Base-by-base conservation (phyloP, 1,140 invertebrate species). In the Drosophila nasuta region DNA sequence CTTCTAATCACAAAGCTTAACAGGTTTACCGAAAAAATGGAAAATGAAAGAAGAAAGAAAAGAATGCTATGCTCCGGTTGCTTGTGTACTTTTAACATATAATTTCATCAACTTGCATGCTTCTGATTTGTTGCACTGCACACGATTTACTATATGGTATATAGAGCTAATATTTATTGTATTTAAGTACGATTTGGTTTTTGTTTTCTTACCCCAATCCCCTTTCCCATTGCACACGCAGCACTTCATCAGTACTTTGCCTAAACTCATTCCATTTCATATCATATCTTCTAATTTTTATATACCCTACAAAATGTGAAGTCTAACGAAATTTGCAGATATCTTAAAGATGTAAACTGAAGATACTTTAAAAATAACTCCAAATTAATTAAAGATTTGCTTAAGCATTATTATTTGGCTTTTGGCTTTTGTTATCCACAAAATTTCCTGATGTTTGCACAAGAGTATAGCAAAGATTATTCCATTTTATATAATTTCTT, bases 141-240 rank as follows among this genome's bases (percentile, higher is more conserved):
- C 33, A 66, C 48, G 46, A 82, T 75, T 82, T 51, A 25, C 20
- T 25, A 25, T 25, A 13, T 13, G 13, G 13, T 13, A 49, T 72
- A 56, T 73, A n/a, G 46, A 86, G 82, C 72, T 65, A 86, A 79
- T 87, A 86, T 86, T 87, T 76, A 82, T 78, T 77, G 67, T 79
- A 86, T 81, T 86, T 81, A 86, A 82, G 75, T 76, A 81, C 66
- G 75, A 75, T 75, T 69, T 59, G 56, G 49, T 72, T 57, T 43
- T 43, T 48, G 28, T 54, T 46, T 74, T 68, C 35, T 6, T n/a
- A 65, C 41, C 30, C 35, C 20, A 25, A 43, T 54, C 30, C 30
- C 33, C 17, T 58, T 70, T 75, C 85, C 74, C 65, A 62, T 67
- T 82, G 25, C 51, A 82, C 28, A 30, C 52, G 1, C n/a, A 66